Conservation (phyloP, 2,888 invertebrate genomes). For the Mythimna pallens region DNA sequence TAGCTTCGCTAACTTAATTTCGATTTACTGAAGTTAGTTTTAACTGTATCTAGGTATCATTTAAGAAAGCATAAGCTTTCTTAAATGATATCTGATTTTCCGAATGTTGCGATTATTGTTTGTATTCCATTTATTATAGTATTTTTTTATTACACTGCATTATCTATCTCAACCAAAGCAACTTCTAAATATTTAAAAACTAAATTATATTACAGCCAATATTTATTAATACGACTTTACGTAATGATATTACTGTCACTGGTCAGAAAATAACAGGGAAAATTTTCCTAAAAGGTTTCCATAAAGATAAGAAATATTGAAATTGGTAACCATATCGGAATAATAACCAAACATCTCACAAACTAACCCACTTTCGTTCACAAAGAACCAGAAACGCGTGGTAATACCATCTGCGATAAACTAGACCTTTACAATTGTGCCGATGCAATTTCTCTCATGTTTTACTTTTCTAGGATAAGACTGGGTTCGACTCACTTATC, state of each 20-base stretch:
- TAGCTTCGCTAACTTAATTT: no score
- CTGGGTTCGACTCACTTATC: conserved; percentile 69
- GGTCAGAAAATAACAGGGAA: conserved; percentile 8
- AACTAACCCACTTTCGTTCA: conserved; percentile 27
- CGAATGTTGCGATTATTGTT: neutral
- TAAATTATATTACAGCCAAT: neutral
- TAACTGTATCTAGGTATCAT: neutral
- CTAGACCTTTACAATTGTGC: conserved; percentile 55
- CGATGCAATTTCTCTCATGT: conserved; percentile 64
- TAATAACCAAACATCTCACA: conserved; percentile 6
- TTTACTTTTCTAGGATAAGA: conserved; percentile 63
- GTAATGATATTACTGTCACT: neutral
- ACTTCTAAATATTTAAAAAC: neutral
- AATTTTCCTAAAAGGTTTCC: conserved; percentile 2
- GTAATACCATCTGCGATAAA: conserved; percentile 26
- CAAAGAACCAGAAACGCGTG: conserved; percentile 37
- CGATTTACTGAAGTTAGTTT: no score
- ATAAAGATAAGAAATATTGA: conserved; percentile 35
- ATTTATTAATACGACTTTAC: conserved; percentile 11
- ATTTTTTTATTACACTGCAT: no score
- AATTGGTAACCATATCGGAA: conserved; percentile 32
- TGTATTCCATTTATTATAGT: neutral
- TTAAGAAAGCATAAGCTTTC: no score
- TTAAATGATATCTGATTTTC: neutral
- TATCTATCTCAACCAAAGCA: fast-evolving